Evolutionary conservation across 2,888 invertebrate species (phyloP), one percentile per base, ranked within the genome.

Genomic region (Caenorhabditis sp.): DNA sequence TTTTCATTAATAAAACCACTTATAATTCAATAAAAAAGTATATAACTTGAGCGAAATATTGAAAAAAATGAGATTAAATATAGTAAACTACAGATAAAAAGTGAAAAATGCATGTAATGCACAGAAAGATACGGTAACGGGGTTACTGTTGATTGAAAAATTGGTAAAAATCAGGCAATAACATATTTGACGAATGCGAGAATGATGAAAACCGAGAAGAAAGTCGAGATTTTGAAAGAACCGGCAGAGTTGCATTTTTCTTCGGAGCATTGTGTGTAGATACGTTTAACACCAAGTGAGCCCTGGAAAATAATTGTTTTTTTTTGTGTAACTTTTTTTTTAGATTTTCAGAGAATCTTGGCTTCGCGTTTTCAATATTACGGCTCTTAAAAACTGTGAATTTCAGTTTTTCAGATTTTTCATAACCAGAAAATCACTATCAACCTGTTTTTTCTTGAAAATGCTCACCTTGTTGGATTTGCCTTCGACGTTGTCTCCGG

Each of bases 391-490:
- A n/a, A n/a, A n/a, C 10, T 36, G 5, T 36, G 36, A 43, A 5
- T 10, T 3, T 27, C 2, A 21, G 21, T 21, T 53, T 53, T 53
- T 21, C 21, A 20, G 21, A 23, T 2, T 20, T 53, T 53, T 53
- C 53, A 53, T 8, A 23, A 4, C 12, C 21, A 3, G 4, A 21
- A 23, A 53, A 53, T n/a, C n/a, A n/a, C n/a, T n/a, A n/a, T n/a
- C n/a, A n/a, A n/a, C n/a, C n/a, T n/a, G n/a, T n/a, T n/a, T n/a
- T n/a, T n/a, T n/a, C n/a, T n/a, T n/a, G n/a, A n/a, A n/a, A n/a
- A n/a, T n/a, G n/a, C 59, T 57, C 21, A 80, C 80, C 71, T 78
- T 80, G 58, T 72, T 77, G 27, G 70, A 70, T 56, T 78, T 80
- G 21, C 38, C 64, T 12, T 72, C 74, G 58, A 78, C 76, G 54